phyloP scores from a whole-genome alignment of 2,797 vertebrate species.

The Aythya fuligula region DNA sequence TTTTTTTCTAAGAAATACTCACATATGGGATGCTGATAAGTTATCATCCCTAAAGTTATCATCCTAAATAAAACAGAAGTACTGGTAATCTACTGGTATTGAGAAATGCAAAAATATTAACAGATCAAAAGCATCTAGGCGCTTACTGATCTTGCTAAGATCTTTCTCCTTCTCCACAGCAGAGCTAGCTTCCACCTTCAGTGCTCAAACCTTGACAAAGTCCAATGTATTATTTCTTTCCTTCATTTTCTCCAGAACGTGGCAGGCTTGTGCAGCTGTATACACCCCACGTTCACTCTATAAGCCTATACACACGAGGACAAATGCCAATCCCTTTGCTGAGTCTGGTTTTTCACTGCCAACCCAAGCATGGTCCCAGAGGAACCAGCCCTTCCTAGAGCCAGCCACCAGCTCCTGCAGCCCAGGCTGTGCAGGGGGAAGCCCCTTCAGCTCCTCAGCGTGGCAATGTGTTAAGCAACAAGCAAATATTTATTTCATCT shows the following conservation, averaged over 20 bases:
- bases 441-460: background rate
- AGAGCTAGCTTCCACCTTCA: background rate
- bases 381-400: background rate
- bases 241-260: background rate
- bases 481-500: background rate
- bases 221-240: background rate
- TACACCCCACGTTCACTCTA: background rate
- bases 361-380: background rate
- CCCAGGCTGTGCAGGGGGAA: background rate
- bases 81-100: background rate
- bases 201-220: background rate
- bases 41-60: background rate
- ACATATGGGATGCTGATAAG: background rate
- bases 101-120: background rate
- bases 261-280: no score
- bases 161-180: background rate
- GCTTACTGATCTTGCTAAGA: background rate
- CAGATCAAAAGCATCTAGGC: background rate
- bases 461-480: background rate
- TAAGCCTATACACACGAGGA: accelerated
- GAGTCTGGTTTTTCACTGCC: background rate
- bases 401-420: background rate
- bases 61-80: background rate
- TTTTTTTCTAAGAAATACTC: background rate
- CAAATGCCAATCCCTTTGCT: background rate